Percentiles rank a stretch among this genome's conserved stretches.
phyloP scores from a whole-genome alignment of 1,140 invertebrate genomes.

The Elymnias hypermnestra region DNA sequence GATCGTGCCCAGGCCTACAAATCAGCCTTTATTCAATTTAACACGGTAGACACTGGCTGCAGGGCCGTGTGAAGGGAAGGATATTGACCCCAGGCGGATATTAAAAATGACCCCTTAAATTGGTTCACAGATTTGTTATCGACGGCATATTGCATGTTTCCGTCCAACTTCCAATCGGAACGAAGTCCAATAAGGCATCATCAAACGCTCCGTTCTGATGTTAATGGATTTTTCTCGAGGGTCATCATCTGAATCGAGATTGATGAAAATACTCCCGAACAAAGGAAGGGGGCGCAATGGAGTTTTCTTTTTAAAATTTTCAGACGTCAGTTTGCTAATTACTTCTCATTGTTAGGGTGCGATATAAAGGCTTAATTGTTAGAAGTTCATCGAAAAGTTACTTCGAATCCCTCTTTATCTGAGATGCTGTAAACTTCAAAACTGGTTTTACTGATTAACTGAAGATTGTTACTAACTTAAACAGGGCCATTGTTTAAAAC shows the following conservation, averaged over 20 bases:
- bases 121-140: conserved; percentile 58
- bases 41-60: conserved; percentile 38
- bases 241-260: conserved; percentile 33
- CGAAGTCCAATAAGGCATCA: conserved; percentile 40
- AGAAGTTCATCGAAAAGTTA: conserved; percentile 47
- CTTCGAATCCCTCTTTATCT: conserved; percentile 33
- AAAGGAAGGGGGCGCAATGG: conserved; percentile 27
- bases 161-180: conserved; percentile 37
- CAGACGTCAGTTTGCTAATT: conserved; percentile 46
- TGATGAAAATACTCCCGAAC: conserved; percentile 38
- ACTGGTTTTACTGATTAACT: conserved; percentile 16
- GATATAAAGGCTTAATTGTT: conserved; percentile 60
- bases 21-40: conserved; percentile 66
- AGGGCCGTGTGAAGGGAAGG: conserved; percentile 56
- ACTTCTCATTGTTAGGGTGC: conserved; percentile 50
- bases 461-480: conserved; percentile 19
- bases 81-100: conserved; percentile 62
- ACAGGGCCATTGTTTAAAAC: conserved; percentile 19
- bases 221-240: conserved; percentile 45
- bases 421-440: conserved; percentile 24
- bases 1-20: conserved; percentile 47
- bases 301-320: conserved; percentile 38
- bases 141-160: conserved; percentile 52
- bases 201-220: conserved; percentile 30
- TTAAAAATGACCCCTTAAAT: conserved; percentile 66